Percentiles rank a stretch among this genome's conserved stretches.
Conservation (phyloP, 2,797 vertebrate genomes). For the Pygocentrus nattereri region DNA sequence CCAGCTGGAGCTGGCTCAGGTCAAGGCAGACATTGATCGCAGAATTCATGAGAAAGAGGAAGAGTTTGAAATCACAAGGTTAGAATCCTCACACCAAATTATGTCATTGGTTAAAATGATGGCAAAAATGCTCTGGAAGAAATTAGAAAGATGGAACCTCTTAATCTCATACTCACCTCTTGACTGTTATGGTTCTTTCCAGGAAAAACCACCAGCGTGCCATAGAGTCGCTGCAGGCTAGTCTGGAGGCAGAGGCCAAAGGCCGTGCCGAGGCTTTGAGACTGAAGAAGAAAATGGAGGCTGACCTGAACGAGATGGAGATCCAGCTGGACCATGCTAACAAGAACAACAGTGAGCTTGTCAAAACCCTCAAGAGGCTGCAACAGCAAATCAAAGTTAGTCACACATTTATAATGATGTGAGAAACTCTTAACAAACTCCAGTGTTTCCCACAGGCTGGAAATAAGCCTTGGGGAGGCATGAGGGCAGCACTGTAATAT, state of each 20-base stretch:
- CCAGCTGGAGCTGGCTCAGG: constrained; percentile 79
- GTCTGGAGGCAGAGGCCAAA: constrained; percentile 80
- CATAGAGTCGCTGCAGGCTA: constrained; percentile 82
- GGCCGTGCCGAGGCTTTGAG: constrained; percentile 75
- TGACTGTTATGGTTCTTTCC: not conserved
- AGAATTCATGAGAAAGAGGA: constrained; percentile 81
- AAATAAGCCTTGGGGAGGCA: no score
- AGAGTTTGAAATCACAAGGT: constrained; percentile 80
- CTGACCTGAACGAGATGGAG: constrained; percentile 82
- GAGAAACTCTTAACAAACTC: not conserved
- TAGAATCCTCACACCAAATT: not conserved
- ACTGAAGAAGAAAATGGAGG: constrained; percentile 84
- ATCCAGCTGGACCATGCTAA: constrained; percentile 80
- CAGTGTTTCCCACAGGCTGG: no score
- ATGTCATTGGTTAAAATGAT: not conserved
- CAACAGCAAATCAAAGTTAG: constrained; percentile 80
- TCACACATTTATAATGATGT: not conserved
- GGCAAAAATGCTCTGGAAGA: not conserved
- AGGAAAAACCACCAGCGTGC: constrained; percentile 83
- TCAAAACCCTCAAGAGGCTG: constrained; percentile 78
- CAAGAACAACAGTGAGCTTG: constrained; percentile 77
- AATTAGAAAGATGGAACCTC: not conserved
- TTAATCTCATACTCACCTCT: not conserved
- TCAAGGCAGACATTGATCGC: constrained; percentile 79
- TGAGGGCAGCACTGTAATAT: no score